Percentiles rank a stretch among this genome's conserved stretches.
phyloP scores from a whole-genome alignment of 1,140 invertebrate genomes.

The Drosophila pectinifera region DNA sequence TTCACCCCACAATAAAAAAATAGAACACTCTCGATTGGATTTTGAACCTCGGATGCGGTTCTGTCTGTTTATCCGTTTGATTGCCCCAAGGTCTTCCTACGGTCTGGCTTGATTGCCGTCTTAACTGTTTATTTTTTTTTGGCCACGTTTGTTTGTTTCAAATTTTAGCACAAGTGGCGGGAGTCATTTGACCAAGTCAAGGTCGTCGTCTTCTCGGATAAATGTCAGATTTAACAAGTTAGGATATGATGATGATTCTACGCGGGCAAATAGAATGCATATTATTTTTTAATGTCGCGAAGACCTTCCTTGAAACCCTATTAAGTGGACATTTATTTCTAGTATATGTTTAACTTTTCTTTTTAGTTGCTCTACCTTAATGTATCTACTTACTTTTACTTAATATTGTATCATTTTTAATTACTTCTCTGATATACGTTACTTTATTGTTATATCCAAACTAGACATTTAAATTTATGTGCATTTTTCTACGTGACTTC shows the following conservation, averaged over 20 bases:
- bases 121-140: conserved; percentile 41
- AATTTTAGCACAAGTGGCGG: conserved; percentile 60
- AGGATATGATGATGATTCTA: conserved; percentile 10
- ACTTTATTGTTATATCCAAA: background rate
- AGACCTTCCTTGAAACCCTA: background rate
- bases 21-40: conserved; percentile 50
- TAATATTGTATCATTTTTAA: background rate
- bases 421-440: background rate
- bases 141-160: conserved; percentile 45
- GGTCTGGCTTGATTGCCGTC: conserved; percentile 29
- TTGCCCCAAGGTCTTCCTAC: conserved; percentile 39
- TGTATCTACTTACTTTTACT: too few species aligned
- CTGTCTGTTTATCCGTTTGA: conserved; percentile 23
- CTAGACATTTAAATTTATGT: conserved; percentile 8
- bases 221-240: conserved; percentile 42
- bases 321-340: background rate
- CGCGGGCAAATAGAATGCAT: background rate
- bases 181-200: conserved; percentile 47
- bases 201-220: conserved; percentile 43
- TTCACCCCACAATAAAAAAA: conserved; percentile 18
- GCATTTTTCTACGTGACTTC: conserved; percentile 15
- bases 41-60: conserved; percentile 5
- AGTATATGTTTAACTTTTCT: background rate
- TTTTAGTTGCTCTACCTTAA: background rate
- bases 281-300: background rate